Percentiles rank a stretch among this genome's conserved stretches.
Evolutionary conservation across 1,140 invertebrate genomes (phyloP).

Genomic region (Melipona quadrifasciata): DNA sequence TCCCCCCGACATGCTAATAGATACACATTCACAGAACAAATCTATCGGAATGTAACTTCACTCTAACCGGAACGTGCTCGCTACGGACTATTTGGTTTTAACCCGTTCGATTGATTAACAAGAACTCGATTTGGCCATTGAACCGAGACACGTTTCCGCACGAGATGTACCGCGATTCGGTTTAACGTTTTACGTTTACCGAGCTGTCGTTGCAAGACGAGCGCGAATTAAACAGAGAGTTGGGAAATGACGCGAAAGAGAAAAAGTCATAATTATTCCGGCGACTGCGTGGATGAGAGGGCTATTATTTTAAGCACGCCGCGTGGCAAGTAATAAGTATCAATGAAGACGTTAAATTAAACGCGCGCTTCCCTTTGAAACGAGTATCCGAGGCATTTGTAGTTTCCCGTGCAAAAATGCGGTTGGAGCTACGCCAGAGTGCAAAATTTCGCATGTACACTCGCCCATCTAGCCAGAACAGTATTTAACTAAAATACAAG

Average conservation of each 20-base stretch:
- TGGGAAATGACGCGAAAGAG: background rate
- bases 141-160: background rate
- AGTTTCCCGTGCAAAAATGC: background rate
- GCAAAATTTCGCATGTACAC: background rate
- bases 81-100: constrained; percentile 17
- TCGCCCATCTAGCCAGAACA: background rate
- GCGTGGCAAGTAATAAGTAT: background rate
- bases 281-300: background rate
- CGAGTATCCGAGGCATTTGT: background rate
- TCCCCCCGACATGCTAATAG: constrained; percentile 29
- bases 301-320: background rate
- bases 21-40: constrained; percentile 33
- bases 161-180: background rate
- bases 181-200: background rate
- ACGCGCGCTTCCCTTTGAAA: background rate
- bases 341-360: background rate
- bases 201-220: background rate
- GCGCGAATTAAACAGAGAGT: background rate
- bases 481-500: background rate
- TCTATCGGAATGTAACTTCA: constrained; percentile 55
- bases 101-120: background rate
- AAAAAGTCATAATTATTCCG: background rate
- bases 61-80: constrained; percentile 23
- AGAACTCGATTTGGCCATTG: background rate
- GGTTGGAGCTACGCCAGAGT: background rate